Evolutionary conservation across 2,113 vertebrate species (phyloP), one percentile per base, ranked within the genome.

Genomic region (Oncorhynchus clarkii): DNA sequence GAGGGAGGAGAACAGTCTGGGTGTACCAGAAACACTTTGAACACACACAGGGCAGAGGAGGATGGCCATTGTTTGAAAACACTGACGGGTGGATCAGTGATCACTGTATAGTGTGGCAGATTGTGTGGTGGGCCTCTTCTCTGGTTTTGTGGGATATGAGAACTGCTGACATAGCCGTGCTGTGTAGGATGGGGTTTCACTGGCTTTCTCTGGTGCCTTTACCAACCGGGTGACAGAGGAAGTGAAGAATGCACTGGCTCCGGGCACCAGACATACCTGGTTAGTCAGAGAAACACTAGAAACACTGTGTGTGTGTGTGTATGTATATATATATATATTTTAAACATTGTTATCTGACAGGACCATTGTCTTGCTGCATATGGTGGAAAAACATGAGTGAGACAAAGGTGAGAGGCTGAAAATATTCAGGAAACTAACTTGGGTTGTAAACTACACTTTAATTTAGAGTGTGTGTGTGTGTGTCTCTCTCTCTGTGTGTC

Each of bases 181-280:
- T 20, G 12, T 81, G 87, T 75, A 49, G 88, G 88, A 92, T 92
- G 91, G 88, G 90, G 89, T 91, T 92, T 91, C 90, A 91, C 68
- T 27, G 67, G 80, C 82, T 88, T 87, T 90, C 87, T 91, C 80
- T 84, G 78, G 76, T 82, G 84, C 84, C 31, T 88, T 84, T 79
- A 82, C 79, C 76, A 72, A 65, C 20, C 80, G 6, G 76, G 79
- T 91, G 88, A 91, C 89, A 83, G 86, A 84, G 80, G 80, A 49
- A 75, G 81, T 75, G 81, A 90, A 84, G 88, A 92, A 91, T 92
- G 88, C 85, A 80, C 74, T 78, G 80, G 88, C 91, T 88, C 67
- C 77, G 82, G 91, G 88, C 87, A 16, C 74, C 72, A 84, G 80
- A 82, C 85, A 79, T 79, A 75, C 78, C 78, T 76, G 82, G 78